Evolutionary conservation across 2,888 invertebrate species (phyloP), one percentile per base, ranked within the genome.

Genomic region (Sceliomorpha sp.): DNA sequence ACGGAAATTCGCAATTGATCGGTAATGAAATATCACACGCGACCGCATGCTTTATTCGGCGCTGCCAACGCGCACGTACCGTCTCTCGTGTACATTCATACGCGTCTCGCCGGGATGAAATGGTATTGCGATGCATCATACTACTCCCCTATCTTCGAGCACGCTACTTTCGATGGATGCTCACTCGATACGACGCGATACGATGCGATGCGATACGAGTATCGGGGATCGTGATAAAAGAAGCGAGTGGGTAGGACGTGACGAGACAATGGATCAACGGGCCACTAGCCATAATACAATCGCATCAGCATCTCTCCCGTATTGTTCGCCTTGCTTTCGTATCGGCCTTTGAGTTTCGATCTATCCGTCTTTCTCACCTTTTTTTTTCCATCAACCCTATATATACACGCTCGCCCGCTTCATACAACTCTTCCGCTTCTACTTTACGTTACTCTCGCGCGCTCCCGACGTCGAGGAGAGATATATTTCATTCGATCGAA

Each of bases 211-310:
- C 44, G 64, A 72, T 73, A 70, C 70, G 76, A 78, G 82, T 80
- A 83, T 80, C 80, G 83, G 84, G n/a, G 82, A 85, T 85, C 83
- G 81, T 85, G 88, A 87, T 87, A 87, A 88, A 86, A 86, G 86
- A 81, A 82, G 73, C 80, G 84, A 87, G 87, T 86, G 86, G 86
- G 85, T 84, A 83, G 87, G 78, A 87, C 88, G 88, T 88, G 88
- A 88, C 88, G 86, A 88, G 87, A 88, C 88, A 88, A 88, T 88
- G 83, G 87, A 86, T 84, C 82, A 81, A 76, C 80, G 81, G 85
- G 83, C 85, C 85, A 84, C 86, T 82, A 85, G 82, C 79, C 75
- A 85, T 87, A 84, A 87, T 86, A 88, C 87, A 87, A 88, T 88
- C 88, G 87, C 87, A 88, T 88, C 88, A 88, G 88, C 88, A 88